Evolutionary conservation across 2,797 vertebrate genomes (phyloP).

Genomic region (Netta rufina): DNA sequence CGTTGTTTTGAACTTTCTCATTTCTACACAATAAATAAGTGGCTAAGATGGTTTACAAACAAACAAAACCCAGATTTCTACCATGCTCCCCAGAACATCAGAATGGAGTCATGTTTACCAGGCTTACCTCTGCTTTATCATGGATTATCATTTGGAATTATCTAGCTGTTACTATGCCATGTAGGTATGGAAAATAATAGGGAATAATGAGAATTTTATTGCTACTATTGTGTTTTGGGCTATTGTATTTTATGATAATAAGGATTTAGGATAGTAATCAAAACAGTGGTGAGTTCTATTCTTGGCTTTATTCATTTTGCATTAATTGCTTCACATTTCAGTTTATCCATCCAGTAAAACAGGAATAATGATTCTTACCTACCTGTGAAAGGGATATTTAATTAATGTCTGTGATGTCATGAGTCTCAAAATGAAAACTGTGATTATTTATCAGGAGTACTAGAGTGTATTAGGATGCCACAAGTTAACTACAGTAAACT

Average conservation of each 20-base stretch:
- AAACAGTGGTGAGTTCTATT: not conserved
- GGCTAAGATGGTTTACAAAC: not conserved
- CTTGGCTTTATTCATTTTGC: not conserved
- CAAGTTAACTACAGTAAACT: not conserved
- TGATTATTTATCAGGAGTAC: not conserved
- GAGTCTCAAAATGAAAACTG: not conserved
- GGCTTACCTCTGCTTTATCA: not conserved
- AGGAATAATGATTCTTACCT: not conserved
- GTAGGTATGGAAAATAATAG: not conserved
- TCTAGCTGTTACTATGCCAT: not conserved
- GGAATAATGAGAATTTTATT: not conserved
- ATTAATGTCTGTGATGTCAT: not conserved
- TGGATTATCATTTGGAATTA: not conserved
- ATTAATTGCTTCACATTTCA: not conserved
- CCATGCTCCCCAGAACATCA: not conserved
- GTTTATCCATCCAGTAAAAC: not conserved
- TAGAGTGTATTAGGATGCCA: not conserved
- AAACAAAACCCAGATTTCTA: not conserved
- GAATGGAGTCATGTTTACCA: not conserved
- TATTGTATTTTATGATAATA: not conserved
- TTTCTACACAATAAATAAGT: not conserved
- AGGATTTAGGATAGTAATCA: not conserved
- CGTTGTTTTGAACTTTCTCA: not conserved
- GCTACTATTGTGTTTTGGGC: not conserved
- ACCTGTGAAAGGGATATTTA: not conserved